Evolutionary conservation across 2,888 invertebrate species (phyloP).

Genomic region (Therioaphis trifolii): DNA sequence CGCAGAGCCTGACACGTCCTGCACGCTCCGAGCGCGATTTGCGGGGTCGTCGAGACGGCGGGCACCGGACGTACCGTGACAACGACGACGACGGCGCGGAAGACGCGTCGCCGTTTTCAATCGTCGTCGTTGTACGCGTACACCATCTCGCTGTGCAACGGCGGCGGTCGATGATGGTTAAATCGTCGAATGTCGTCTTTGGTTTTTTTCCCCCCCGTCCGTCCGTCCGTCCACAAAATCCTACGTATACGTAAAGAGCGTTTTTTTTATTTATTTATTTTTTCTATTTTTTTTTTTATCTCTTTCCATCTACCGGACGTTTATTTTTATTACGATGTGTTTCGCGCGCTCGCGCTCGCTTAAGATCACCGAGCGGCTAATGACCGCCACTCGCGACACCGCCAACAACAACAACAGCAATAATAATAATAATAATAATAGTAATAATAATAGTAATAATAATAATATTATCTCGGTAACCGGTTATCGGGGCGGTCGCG

Average conservation of each 20-base stretch:
- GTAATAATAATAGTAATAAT: not conserved
- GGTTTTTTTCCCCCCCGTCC: too few relatives aligned
- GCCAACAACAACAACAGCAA: not conserved
- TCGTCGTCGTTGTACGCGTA: not conserved
- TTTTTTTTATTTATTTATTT: too few relatives aligned
- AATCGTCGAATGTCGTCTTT: not conserved
- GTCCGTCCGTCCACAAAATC: not conserved
- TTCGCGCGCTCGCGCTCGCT: too few relatives aligned
- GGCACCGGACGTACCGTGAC: constrained; percentile 37
- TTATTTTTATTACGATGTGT: not conserved
- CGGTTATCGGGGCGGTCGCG: not conserved
- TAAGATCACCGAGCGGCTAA: constrained; percentile 28
- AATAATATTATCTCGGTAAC: not conserved
- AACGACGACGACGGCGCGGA: not conserved
- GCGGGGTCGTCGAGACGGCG: not conserved
- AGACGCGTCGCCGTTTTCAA: constrained; percentile 35
- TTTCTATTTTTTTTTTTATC: not conserved
- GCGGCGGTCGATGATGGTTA: not conserved
- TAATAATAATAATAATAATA: not conserved
- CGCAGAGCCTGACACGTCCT: constrained; percentile 4
- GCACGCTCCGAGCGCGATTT: constrained; percentile 41
- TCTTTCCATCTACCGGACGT: not conserved
- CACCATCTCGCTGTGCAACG: too few relatives aligned
- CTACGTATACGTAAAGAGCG: not conserved
- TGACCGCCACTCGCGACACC: constrained; percentile 17